These are phyloP conservation scores for Tetanocera ferruginea DNA, from an alignment of 2,888 invertebrate species.

Conservation along the genomic window DNA sequence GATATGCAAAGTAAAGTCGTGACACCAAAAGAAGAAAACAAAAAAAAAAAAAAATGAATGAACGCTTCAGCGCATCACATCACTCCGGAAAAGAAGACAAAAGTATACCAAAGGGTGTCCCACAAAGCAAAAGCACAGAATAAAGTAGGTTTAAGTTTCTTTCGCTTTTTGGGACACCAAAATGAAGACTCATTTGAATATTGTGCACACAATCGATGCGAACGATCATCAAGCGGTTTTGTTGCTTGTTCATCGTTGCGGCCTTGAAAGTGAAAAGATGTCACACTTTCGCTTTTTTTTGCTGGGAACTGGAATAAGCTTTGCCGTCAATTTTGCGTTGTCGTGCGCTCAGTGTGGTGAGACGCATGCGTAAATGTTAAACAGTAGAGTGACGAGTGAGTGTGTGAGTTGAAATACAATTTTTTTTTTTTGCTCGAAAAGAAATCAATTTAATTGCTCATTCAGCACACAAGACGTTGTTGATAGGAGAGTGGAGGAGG, in stretches of 20 bases:
- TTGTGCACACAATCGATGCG: too few species aligned
- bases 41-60: not conserved
- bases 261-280: constrained; percentile 68
- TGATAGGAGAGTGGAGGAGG: too few species aligned
- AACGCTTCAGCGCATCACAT: not conserved
- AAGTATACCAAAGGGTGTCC: not conserved
- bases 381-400: too few species aligned
- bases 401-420: too few species aligned
- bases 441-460: constrained; percentile 9
- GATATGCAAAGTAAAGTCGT: constrained; percentile 24
- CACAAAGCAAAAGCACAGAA: not conserved
- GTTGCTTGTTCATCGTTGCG: constrained; percentile 48
- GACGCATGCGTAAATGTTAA: constrained; percentile 17
- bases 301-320: constrained; percentile 23
- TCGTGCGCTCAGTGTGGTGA: constrained; percentile 4
- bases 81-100: not conserved
- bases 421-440: not conserved
- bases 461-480: not conserved
- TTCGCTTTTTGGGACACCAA: not conserved
- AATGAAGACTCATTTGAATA: too few species aligned
- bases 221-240: constrained; percentile 12
- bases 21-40: constrained; percentile 9
- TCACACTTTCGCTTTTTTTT: constrained; percentile 60
- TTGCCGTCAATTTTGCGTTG: not conserved
- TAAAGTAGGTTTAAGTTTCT: not conserved